Conservation (phyloP, 2,113 vertebrate genomes). For the Abramis brama region DNA sequence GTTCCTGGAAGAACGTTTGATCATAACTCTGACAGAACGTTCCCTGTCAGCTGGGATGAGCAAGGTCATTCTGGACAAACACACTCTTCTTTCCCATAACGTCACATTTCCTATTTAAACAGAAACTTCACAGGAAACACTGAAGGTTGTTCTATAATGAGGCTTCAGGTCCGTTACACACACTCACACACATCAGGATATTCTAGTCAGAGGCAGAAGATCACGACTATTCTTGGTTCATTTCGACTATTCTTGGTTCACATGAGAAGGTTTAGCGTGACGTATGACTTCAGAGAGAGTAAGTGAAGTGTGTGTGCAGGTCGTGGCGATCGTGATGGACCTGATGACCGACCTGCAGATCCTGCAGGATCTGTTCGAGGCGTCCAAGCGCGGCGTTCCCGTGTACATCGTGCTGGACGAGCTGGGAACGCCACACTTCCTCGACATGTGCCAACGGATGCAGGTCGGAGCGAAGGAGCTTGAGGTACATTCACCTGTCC, state of each 20-base stretch:
- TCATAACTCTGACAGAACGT: no score
- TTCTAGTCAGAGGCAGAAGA: neutral
- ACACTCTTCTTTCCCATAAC: neutral
- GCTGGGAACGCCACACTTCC: conserved; percentile 80
- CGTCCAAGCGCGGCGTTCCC: conserved; percentile 81
- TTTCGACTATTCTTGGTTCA: neutral
- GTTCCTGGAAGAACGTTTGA: no score
- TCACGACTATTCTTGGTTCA: neutral
- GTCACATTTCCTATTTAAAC: neutral
- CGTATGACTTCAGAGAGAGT: neutral
- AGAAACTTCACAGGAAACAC: neutral
- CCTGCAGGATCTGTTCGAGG: conserved; percentile 89
- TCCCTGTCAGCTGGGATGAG: no score
- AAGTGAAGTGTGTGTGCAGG: conserved; percentile 68
- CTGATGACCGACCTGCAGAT: conserved; percentile 90
- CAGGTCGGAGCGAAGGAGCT: conserved; percentile 81
- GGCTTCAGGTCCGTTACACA: neutral
- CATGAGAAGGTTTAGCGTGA: neutral
- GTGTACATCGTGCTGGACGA: conserved; percentile 90
- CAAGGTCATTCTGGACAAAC: neutral
- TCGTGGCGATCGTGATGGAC: conserved; percentile 95
- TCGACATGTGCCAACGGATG: conserved; percentile 90
- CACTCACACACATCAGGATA: neutral
- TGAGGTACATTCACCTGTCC: conserved; percentile 70
- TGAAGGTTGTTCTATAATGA: neutral